Conservation (phyloP, 2,888 invertebrate genomes). For the Ctenicera cuprea region DNA sequence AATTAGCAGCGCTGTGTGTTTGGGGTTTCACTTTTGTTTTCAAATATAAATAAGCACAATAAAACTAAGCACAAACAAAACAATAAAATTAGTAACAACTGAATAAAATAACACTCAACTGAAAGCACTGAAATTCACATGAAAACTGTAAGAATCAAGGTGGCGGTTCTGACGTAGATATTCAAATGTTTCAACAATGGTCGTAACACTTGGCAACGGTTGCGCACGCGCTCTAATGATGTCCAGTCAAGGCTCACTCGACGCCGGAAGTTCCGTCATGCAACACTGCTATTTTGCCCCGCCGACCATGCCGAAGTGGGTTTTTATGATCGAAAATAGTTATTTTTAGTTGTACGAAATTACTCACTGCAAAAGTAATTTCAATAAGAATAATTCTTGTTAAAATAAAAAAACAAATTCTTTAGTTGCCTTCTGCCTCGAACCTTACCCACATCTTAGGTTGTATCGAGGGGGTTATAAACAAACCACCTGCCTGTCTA, state of each 20-base stretch:
- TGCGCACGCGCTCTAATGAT: conserved; percentile 67
- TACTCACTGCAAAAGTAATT: conserved; percentile 22
- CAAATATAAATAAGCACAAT: neutral
- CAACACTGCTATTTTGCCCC: conserved; percentile 69
- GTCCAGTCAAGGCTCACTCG: conserved; percentile 68
- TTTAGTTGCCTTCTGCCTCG: neutral
- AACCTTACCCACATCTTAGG: conserved; percentile 1
- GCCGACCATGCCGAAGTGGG: conserved; percentile 67
- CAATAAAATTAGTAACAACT: conserved; percentile 1
- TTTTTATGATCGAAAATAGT: conserved; percentile 56
- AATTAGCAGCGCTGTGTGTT: conserved; percentile 9
- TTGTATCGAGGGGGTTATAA: neutral
- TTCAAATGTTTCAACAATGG: conserved; percentile 71
- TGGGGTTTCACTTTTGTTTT: conserved; percentile 3
- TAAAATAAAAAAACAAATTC: neutral
- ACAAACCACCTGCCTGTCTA: conserved; percentile 24
- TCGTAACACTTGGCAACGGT: conserved; percentile 69
- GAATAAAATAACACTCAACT: conserved; percentile 61
- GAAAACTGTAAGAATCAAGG: conserved; percentile 70
- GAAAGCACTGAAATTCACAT: conserved; percentile 71
- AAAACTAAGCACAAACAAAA: conserved; percentile 23
- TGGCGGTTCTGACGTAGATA: conserved; percentile 70
- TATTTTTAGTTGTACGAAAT: conserved; percentile 34
- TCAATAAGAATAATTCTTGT: neutral
- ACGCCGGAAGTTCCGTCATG: conserved; percentile 71